Base-by-base conservation (phyloP, 2,888 invertebrate genomes). In the Euclidia mi region DNA sequence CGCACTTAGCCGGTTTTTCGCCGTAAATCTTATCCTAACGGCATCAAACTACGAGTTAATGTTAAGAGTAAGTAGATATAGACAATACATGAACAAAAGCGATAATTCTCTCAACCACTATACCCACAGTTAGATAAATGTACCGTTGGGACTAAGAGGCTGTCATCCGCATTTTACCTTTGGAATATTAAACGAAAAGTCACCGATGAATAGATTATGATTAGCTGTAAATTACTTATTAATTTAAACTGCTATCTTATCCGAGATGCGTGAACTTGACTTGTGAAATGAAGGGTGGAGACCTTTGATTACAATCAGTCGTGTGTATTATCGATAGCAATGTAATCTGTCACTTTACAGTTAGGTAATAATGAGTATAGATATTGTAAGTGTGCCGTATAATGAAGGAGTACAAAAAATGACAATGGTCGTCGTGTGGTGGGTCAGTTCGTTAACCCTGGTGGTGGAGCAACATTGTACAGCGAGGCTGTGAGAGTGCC, bases 391-490 rank as follows among this genome's bases (percentile, higher is more conserved):
- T 73, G 66, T 72, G 69, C 71, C 61, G 56, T 4, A 56, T 67
- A 60, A 65, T 58, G 73, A 62, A 62, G 56, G 67, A 76, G 56
- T 61, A 73, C 71, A 78, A 81, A 79, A 81, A 82, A 76, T 71
- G 59, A 83, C 76, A 83, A 85, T 78, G 68, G 76, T 59, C 69
- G 67, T 67, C 76, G 65, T 79, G 69, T 69, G 71, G 66, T 70
- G 72, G 72, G 58, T 69, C 75, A 77, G 90, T 91, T 90, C 90
- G 84, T 87, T 90, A 87, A 88, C 89, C 89, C 79, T 82, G 70
- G 70, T 76, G 76, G 65, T 76, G 83, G 70, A 72, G 72, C 71
- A 78, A 76, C 78, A 65, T 68, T 65, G 72, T 67, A n/a, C n/a
- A n/a, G 68, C 68, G 71, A 76, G 66, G 76, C 67, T 73, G 81